Conservation (phyloP, 2,797 vertebrate species). For the Typhlichthys subterraneus region DNA sequence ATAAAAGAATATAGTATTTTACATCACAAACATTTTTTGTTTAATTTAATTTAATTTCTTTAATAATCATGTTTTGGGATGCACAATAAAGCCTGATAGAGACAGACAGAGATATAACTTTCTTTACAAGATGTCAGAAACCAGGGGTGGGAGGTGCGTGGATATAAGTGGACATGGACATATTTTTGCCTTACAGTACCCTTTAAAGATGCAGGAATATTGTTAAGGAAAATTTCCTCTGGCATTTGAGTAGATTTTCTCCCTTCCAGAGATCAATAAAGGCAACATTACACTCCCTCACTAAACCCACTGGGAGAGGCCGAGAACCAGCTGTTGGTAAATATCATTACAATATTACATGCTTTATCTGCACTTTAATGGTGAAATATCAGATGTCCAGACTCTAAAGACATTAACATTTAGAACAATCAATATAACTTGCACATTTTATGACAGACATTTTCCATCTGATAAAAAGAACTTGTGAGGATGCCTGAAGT, state of each 20-base stretch:
- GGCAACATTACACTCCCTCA: constrained; percentile 51
- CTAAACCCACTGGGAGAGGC: constrained; percentile 43
- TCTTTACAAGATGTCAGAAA: no score
- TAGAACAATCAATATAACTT: constrained; percentile 79
- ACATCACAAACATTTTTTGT: no score
- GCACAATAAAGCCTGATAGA: no score
- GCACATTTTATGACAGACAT: constrained; percentile 69
- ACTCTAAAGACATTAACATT: constrained; percentile 78
- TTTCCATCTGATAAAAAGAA: constrained; percentile 58
- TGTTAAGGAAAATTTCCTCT: constrained; percentile 49
- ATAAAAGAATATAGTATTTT: no score
- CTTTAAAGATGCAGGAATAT: constrained; percentile 43
- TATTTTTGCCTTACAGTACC: constrained; percentile 40
- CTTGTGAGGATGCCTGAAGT: constrained; percentile 50
- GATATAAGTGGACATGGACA: constrained; percentile 48
- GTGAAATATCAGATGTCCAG: constrained; percentile 74
- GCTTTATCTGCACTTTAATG: constrained; percentile 74
- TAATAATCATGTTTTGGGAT: no score
- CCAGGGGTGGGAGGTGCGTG: no score
- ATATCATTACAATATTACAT: constrained; percentile 79
- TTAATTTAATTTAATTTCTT: no score
- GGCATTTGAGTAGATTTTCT: constrained; percentile 52
- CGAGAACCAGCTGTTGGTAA: constrained; percentile 78
- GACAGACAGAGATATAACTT: no score
- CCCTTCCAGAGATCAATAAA: constrained; percentile 64